These are phyloP conservation scores for Marronus borbonicus DNA, from an alignment of 2,888 invertebrate species.

Conservation along the genomic window DNA sequence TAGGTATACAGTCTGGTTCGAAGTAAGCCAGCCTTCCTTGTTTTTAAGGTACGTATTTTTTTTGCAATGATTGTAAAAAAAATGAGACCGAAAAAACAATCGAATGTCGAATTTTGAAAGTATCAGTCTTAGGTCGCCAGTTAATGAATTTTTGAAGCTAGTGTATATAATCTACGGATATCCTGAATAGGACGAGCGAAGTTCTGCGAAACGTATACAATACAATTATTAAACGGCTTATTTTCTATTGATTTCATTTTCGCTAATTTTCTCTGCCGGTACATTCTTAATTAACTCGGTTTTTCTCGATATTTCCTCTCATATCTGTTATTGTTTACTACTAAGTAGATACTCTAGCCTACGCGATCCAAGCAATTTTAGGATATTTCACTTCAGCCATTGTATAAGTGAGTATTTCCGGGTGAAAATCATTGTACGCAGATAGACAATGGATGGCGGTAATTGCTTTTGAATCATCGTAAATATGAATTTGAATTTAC, in stretches of 20 bases:
- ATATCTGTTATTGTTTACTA: slow-evolving; percentile 8
- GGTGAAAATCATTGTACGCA: slow-evolving; percentile 21
- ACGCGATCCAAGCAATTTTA: background rate
- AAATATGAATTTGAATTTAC: slow-evolving; percentile 45
- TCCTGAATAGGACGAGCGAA: slow-evolving; percentile 15
- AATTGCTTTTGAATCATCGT: slow-evolving; percentile 38
- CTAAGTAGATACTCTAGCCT: background rate
- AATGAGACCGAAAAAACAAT: too few species aligned
- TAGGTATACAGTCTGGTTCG: background rate
- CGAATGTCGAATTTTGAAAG: too few species aligned
- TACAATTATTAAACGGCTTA: background rate
- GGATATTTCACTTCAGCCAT: background rate
- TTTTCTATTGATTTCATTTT: background rate
- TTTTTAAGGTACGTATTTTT: too few species aligned
- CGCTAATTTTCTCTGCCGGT: background rate
- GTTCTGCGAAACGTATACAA: background rate
- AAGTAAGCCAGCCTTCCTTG: background rate
- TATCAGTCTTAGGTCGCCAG: too few species aligned
- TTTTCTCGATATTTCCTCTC: slow-evolving; percentile 10
- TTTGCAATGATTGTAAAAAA: too few species aligned
- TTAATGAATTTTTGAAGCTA: too few species aligned
- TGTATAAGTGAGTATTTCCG: slow-evolving; percentile 38
- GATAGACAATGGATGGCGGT: slow-evolving; percentile 34
- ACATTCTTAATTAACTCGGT: background rate
- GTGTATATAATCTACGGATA: slow-evolving; percentile 35